A percentile compares a stretch with the other conserved stretches of the same genome.
Conservation (phyloP, 2,888 invertebrate species). For the Matsumyia berberina region DNA sequence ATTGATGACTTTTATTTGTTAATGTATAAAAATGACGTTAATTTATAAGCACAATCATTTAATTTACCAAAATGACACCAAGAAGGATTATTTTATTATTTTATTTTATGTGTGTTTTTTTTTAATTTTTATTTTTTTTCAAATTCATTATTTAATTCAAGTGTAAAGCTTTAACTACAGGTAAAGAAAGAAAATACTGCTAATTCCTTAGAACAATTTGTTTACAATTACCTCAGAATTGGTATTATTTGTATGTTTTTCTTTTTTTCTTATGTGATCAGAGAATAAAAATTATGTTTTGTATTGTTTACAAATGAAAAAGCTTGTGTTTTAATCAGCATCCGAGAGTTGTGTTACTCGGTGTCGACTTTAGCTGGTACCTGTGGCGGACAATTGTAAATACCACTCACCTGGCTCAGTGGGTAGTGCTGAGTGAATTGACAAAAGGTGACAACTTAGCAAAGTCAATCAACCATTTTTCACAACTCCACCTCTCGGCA, state of each 20-base stretch:
- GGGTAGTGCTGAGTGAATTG: too few species aligned
- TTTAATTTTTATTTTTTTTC: conserved; percentile 29
- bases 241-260: conserved; percentile 59
- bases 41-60: conserved; percentile 68
- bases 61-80: conserved; percentile 69
- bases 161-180: conserved; percentile 58
- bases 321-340: background rate
- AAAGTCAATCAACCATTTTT: too few species aligned
- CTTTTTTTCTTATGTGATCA: conserved; percentile 35
- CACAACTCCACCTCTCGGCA: too few species aligned
- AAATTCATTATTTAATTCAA: conserved; percentile 39
- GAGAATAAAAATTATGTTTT: conserved; percentile 67
- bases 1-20: conserved; percentile 69
- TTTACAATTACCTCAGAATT: conserved; percentile 69
- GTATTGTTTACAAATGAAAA: conserved; percentile 53
- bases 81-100: conserved; percentile 54
- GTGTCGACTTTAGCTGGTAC: too few species aligned
- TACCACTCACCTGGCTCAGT: too few species aligned
- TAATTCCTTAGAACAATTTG: conserved; percentile 67
- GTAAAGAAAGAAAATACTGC: conserved; percentile 42
- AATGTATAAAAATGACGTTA: conserved; percentile 56
- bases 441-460: too few species aligned
- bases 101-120: conserved; percentile 40
- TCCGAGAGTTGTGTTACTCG: too few species aligned
- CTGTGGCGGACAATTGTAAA: too few species aligned